Conservation (phyloP, 2,113 vertebrate species). For the Colistium nudipinnis region DNA sequence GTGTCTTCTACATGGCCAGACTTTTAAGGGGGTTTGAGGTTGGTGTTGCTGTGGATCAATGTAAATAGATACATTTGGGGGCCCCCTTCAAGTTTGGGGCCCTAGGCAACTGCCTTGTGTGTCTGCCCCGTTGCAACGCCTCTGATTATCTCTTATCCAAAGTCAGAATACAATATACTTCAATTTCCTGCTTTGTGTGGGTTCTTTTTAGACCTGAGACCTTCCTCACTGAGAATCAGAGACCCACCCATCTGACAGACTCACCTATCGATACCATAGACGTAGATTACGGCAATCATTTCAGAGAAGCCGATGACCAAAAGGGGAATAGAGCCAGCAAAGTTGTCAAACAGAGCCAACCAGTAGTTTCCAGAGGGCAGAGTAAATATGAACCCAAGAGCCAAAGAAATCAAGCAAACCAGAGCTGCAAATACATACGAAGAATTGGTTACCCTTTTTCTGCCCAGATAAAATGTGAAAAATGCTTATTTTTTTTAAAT, state of each 20-base stretch:
- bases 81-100: too few relatives aligned
- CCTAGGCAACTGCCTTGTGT: too few relatives aligned
- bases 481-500: background rate
- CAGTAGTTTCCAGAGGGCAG: constrained; percentile 92
- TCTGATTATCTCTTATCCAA: constrained; percentile 27
- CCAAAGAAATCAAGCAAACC: constrained; percentile 80
- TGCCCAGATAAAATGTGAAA: background rate
- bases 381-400: constrained; percentile 88
- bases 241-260: too few relatives aligned
- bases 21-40: too few relatives aligned
- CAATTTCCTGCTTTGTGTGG: too few relatives aligned
- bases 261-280: constrained; percentile 94
- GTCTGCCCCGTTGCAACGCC: too few relatives aligned
- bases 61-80: too few relatives aligned
- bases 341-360: constrained; percentile 90
- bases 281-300: constrained; percentile 89
- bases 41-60: too few relatives aligned
- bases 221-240: too few relatives aligned
- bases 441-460: background rate
- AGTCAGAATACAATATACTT: constrained; percentile 8
- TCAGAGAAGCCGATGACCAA: constrained; percentile 92
- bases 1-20: too few relatives aligned
- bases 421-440: constrained; percentile 77
- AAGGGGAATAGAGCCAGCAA: constrained; percentile 92
- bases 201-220: too few relatives aligned